Conservation (phyloP, 2,888 invertebrate genomes). For the Scaptomyza polygonia region DNA sequence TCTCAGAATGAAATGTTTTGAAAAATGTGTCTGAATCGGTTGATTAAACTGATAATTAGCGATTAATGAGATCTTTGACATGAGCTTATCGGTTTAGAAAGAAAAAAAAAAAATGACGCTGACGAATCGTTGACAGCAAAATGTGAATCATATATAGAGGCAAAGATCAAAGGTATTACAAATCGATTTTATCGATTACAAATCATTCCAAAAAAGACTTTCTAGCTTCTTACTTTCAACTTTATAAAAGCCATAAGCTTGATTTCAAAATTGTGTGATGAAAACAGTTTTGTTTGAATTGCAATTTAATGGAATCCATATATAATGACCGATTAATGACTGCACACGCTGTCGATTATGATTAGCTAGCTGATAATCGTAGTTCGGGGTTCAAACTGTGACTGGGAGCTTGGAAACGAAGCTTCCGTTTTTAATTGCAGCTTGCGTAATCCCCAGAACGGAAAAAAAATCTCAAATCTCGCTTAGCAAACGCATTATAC, state of each 20-base stretch:
- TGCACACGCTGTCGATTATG: slow-evolving; percentile 20
- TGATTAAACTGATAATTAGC: too few species aligned
- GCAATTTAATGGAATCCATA: slow-evolving; percentile 26
- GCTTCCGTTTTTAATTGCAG: slow-evolving; percentile 22
- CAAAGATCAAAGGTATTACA: background rate
- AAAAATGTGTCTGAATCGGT: too few species aligned
- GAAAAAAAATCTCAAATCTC: too few species aligned
- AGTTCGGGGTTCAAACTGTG: background rate
- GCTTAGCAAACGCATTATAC: too few species aligned
- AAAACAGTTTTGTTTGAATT: background rate
- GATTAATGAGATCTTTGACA: slow-evolving; percentile 4
- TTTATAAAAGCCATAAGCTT: background rate
- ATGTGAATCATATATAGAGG: background rate
- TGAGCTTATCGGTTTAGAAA: slow-evolving; percentile 2
- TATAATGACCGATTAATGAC: background rate
- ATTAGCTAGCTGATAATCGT: slow-evolving; percentile 34
- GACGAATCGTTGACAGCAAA: background rate
- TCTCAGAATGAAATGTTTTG: too few species aligned
- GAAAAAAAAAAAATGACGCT: too few species aligned
- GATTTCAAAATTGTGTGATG: background rate
- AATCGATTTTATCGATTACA: slow-evolving; percentile 9
- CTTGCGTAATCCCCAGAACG: slow-evolving; percentile 18
- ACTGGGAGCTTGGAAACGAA: slow-evolving; percentile 7
- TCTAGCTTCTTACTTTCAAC: too few species aligned
- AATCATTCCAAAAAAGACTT: too few species aligned